A percentile compares a stretch with the other conserved stretches of the same genome.
These are phyloP conservation scores for Mionectes olivaceus DNA, from an alignment of 2,797 vertebrate species.

Conservation along the genomic window DNA sequence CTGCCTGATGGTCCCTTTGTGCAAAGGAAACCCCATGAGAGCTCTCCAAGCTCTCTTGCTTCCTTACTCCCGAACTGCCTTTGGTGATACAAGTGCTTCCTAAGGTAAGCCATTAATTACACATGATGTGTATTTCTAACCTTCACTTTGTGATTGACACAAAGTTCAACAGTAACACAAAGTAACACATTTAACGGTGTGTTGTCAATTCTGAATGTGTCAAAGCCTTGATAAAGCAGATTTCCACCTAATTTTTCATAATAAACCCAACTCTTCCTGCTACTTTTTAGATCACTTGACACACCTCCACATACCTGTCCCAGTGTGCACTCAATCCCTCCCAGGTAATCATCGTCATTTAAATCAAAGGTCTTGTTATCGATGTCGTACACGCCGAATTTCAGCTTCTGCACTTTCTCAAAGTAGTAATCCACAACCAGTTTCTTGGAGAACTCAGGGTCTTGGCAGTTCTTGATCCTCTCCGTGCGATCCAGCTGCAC, in stretches of 20 bases:
- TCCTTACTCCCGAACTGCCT: not conserved
- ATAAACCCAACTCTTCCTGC: accelerated
- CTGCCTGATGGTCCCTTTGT: not conserved
- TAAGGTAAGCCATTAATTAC: not conserved
- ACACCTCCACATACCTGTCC: slow-evolving; percentile 82
- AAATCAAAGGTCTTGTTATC: slow-evolving; percentile 89
- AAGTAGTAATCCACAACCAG: slow-evolving; percentile 90
- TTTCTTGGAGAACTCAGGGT: slow-evolving; percentile 88
- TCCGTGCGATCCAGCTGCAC: slow-evolving; percentile 87
- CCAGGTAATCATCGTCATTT: slow-evolving; percentile 90
- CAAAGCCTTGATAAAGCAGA: not conserved
- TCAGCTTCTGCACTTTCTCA: slow-evolving; percentile 91
- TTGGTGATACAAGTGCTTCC: not conserved
- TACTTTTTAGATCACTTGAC: not conserved
- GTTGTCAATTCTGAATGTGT: not conserved
- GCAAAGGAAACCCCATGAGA: not conserved
- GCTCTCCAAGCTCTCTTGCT: not conserved
- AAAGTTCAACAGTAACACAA: accelerated
- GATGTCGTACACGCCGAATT: slow-evolving; percentile 89
- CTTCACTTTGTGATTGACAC: not conserved
- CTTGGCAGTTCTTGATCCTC: slow-evolving; percentile 85
- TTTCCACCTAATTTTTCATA: not conserved
- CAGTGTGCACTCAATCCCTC: slow-evolving; percentile 88
- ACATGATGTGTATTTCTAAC: not conserved
- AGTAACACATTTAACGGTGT: not conserved